Conservation (phyloP, 2,113 vertebrate genomes). For the Panurus biarmicus region DNA sequence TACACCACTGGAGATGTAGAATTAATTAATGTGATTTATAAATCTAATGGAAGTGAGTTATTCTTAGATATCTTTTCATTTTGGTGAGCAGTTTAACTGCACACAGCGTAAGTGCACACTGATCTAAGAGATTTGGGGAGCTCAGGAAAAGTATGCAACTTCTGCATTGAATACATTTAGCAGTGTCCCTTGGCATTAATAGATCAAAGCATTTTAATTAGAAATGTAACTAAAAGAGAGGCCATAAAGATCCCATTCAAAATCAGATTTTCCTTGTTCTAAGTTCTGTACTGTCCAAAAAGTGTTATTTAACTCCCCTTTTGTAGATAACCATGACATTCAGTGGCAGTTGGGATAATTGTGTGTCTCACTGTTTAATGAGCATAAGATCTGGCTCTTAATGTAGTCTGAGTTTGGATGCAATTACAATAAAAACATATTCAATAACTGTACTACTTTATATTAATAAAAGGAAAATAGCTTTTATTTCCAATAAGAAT, state of each 20-base stretch:
- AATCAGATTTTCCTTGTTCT: slow-evolving; percentile 41
- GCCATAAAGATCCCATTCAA: slow-evolving; percentile 40
- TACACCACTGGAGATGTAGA: slow-evolving; percentile 71
- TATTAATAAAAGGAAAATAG: background rate
- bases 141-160: slow-evolving; percentile 40
- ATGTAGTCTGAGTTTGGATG: slow-evolving; percentile 10
- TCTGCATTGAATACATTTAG: slow-evolving; percentile 66
- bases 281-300: slow-evolving; percentile 7
- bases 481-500: background rate
- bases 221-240: slow-evolving; percentile 69
- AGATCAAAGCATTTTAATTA: slow-evolving; percentile 75
- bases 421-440: background rate
- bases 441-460: background rate
- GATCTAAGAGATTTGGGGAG: slow-evolving; percentile 68
- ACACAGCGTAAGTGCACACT: slow-evolving; percentile 21
- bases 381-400: background rate
- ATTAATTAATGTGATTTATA: slow-evolving; percentile 82
- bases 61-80: slow-evolving; percentile 73
- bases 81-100: slow-evolving; percentile 63
- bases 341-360: slow-evolving; percentile 21
- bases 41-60: slow-evolving; percentile 74
- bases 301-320: slow-evolving; percentile 14
- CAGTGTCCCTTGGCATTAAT: slow-evolving; percentile 62
- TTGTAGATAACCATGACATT: background rate
- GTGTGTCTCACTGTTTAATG: slow-evolving; percentile 11